Conservation (phyloP, 2,888 invertebrate species). For the Nebria salina region DNA sequence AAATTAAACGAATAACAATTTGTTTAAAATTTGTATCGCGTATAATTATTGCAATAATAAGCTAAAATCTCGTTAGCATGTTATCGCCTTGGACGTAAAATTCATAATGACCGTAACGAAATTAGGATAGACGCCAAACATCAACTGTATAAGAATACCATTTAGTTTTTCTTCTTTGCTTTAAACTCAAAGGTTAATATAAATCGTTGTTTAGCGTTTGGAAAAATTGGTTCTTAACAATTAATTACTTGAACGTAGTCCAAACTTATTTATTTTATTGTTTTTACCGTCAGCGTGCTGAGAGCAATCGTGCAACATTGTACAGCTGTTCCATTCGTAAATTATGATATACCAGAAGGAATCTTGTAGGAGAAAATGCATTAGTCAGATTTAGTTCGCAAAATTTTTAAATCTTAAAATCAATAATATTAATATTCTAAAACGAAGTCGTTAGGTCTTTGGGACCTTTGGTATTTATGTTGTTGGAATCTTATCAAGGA, state of each 20-base stretch:
- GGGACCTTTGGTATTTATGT: neutral
- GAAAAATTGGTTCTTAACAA: neutral
- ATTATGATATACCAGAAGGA: too few species aligned
- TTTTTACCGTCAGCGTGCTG: neutral
- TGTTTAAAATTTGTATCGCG: neutral
- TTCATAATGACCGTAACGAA: conserved; percentile 34
- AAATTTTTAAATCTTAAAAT: too few species aligned
- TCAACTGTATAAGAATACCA: neutral
- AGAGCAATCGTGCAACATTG: too few species aligned
- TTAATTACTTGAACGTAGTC: neutral
- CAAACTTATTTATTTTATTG: neutral
- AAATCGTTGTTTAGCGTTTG: neutral
- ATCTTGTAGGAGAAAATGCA: too few species aligned
- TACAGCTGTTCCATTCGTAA: too few species aligned
- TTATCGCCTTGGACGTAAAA: conserved; percentile 15
- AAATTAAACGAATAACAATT: neutral
- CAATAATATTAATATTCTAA: too few species aligned
- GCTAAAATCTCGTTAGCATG: conserved; percentile 28
- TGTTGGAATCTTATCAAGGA: neutral
- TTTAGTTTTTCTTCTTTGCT: neutral
- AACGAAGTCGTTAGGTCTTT: too few species aligned
- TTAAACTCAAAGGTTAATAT: neutral
- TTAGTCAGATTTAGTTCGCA: too few species aligned
- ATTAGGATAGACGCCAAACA: conserved; percentile 31
- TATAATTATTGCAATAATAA: neutral